Percentiles rank a stretch among this genome's conserved stretches.
These are phyloP conservation scores for Trachurus trachurus DNA, from an alignment of 2,797 vertebrate species.

Conservation along the genomic window DNA sequence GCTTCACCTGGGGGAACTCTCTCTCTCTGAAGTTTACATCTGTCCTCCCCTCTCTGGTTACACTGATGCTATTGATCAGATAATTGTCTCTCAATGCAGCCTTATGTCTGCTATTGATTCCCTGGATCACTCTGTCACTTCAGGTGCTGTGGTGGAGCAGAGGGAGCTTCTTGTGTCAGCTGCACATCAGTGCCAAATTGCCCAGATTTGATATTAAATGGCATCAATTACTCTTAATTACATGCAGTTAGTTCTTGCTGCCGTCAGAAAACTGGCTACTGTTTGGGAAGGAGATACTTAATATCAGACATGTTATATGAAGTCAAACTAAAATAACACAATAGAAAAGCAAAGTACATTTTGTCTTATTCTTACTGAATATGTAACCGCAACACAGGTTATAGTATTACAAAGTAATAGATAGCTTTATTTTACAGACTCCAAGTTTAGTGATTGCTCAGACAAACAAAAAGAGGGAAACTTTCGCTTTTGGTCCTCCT, in stretches of 20 bases:
- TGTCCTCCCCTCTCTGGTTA: slow-evolving; percentile 56
- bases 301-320: slow-evolving; percentile 28
- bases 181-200: slow-evolving; percentile 71
- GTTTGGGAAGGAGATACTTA: slow-evolving; percentile 57
- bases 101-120: slow-evolving; percentile 81
- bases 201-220: slow-evolving; percentile 71
- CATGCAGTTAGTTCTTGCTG: slow-evolving; percentile 54
- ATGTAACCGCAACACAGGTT: not conserved
- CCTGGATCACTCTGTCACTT: slow-evolving; percentile 59
- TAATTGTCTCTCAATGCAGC: slow-evolving; percentile 49
- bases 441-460: too few relatives aligned
- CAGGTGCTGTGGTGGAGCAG: slow-evolving; percentile 54
- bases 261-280: slow-evolving; percentile 42
- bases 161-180: slow-evolving; percentile 63
- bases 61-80: slow-evolving; percentile 32
- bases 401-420: not conserved
- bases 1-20: slow-evolving; percentile 25
- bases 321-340: not conserved
- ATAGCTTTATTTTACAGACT: too few relatives aligned
- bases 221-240: slow-evolving; percentile 74
- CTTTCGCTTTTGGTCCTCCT: too few relatives aligned
- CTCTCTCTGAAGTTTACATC: slow-evolving; percentile 43
- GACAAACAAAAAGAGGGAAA: too few relatives aligned
- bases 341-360: not conserved
- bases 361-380: not conserved